phyloP scores from a whole-genome alignment of 2,797 vertebrate species.

The Labeo calbasu region DNA sequence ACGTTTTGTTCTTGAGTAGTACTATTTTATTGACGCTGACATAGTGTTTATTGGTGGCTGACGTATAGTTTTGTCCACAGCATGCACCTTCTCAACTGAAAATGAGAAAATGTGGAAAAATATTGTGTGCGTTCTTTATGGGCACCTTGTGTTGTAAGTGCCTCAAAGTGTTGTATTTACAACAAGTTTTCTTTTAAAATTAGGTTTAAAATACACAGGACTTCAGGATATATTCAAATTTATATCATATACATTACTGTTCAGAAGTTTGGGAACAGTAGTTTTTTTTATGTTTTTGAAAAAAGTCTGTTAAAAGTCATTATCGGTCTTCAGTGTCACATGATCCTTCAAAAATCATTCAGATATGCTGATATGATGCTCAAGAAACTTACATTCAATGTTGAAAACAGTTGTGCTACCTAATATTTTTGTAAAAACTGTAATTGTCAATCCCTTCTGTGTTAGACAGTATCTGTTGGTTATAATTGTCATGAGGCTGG shows the following conservation, averaged over 20 bases:
- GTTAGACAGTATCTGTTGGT: slow-evolving; percentile 2
- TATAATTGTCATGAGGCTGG: not conserved
- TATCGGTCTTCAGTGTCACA: not conserved
- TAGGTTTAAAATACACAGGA: not conserved
- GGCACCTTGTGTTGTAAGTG: not conserved
- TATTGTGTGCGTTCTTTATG: not conserved
- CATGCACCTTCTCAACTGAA: not conserved
- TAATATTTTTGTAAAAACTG: not conserved
- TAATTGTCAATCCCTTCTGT: not conserved
- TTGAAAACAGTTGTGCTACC: not conserved
- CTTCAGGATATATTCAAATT: not conserved
- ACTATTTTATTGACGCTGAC: not conserved
- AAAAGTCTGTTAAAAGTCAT: no score
- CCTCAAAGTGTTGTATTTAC: not conserved
- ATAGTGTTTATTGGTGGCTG: not conserved
- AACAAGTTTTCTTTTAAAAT: not conserved
- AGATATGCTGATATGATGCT: not conserved
- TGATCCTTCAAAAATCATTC: not conserved
- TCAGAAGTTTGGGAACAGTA: not conserved
- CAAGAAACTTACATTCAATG: not conserved
- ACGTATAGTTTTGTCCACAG: not conserved
- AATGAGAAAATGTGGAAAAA: not conserved
- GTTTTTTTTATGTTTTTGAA: no score
- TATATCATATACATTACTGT: not conserved
- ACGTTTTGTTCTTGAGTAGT: not conserved